Base-by-base conservation (phyloP, 2,888 invertebrate species). In the Galerucella pusilla region DNA sequence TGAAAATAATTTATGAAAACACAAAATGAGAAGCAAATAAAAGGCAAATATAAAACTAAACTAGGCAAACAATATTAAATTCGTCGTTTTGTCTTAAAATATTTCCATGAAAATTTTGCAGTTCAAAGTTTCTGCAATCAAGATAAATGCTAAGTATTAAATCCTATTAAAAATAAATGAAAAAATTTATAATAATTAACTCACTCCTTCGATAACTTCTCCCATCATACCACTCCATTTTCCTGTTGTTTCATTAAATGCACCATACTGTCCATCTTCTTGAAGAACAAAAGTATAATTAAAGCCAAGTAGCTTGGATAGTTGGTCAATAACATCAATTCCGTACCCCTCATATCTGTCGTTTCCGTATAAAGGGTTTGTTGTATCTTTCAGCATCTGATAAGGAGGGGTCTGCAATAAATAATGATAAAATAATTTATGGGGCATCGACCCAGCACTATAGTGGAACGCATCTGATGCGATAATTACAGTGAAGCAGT, bases 271-370 rank as follows among this genome's bases (percentile, higher is more conserved):
- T 16, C 93, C 92, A 85, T 95, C 94, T 20, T 90, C 90, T 84
- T 95, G 95, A 68, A 95, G 89, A 61, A 92, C 91, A 79, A 97
- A 94, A 0, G 93, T 93, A 84, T 94, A 97, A 83, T 93, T 94
- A 86, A 97, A 97, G 59, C 93, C 93, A 25, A 96, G 90, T 84
- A 93, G 91, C 84, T 91, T 90, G 12, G 95, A 90, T 63, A 98
- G 89, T 85, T 96, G 94, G 52, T 94, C 90, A 73, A 98, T 93
- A 16, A 98, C 88, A 85, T 98, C 97, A 70, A 97, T 93, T 46
- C 95, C 95, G 84, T 95, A 97, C 7, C 96, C 96, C 88, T 96
- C 96, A 84, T 92, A 97, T 20, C 93, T 91, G 78, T 94, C 94
- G 83, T 97, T 97, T 1, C 96, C 96, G 67, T 90, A 90, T 71